Evolutionary conservation across 2,888 invertebrate species (phyloP), one percentile per base, ranked within the genome.

Genomic region (Spodoptera picta): DNA sequence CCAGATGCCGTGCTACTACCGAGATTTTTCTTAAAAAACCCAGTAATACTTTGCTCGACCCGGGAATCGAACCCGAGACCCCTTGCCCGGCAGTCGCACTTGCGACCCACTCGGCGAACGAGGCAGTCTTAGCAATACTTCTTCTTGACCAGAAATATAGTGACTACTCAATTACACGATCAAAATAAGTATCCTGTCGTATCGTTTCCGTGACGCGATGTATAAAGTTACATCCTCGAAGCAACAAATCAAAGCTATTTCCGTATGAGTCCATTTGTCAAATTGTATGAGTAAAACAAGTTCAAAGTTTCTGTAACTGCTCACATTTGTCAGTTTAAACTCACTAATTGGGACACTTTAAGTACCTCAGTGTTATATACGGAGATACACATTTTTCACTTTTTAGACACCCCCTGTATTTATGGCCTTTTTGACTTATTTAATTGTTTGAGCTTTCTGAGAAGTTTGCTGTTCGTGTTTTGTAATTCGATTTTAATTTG

Each of bases 181-280:
- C 7, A 36, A 36, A 36, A 36, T 23, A 54, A 54, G 19, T 11
- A 14, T 36, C 3, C 5, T 1, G 53, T 80, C 83, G 80, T 59
- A 10, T 83, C 80, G 79, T 57, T 4, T 9, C 64, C 79, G 73
- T 75, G 46, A 66, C 83, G 78, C 66, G 10, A 4, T 19, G 36
- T 1, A 60, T 4, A 77, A 85, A 85, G 68, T 2, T 14, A 2
- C 10, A 14, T 52, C 53, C 19, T 66, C 59, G 74, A 73, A 78
- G 82, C 78, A 84, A 92, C 90, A 91, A 92, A 91, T 90, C 90
- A 90, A 88, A 86, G 80, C 84, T 92, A 92, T 92, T 92, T 91
- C 83, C 82, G 90, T 88, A 83, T 79, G 81, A 78, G 72, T 77
- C 89, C 90, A 93, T 93, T 92, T 92, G 84, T 92, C 91, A 92